A percentile compares a stretch with the other conserved stretches of the same genome.
These are phyloP conservation scores for honey bee (Apis mellifera) DNA, from an alignment of 1,140 invertebrate species.

Conservation along the genomic window DNA sequence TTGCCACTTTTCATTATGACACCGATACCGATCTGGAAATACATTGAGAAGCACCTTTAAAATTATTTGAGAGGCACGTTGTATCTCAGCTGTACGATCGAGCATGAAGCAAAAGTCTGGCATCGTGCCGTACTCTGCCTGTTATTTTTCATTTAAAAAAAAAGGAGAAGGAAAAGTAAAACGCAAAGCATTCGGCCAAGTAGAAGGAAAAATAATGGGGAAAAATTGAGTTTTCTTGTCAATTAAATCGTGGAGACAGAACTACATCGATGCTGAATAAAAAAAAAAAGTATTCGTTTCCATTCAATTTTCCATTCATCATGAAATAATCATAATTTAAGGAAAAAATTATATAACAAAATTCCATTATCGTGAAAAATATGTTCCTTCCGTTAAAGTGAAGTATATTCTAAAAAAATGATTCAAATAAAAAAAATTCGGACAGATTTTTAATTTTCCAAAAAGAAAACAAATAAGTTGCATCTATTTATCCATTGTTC, in stretches of 20 bases:
- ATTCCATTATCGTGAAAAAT: too few relatives aligned
- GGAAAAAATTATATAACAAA: background rate
- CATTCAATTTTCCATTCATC: background rate
- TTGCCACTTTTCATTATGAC: background rate
- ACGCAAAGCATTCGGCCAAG: conserved; percentile 18
- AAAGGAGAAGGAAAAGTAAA: background rate
- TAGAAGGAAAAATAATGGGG: conserved; percentile 17
- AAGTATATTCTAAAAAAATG: too few relatives aligned
- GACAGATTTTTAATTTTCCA: too few relatives aligned
- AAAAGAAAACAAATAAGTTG: too few relatives aligned
- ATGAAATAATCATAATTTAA: background rate
- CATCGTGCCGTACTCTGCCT: conserved; percentile 26
- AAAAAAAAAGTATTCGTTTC: background rate
- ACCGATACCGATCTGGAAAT: background rate
- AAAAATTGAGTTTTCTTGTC: conserved; percentile 18
- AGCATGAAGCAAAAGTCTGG: conserved; percentile 42
- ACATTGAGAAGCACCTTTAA: conserved; percentile 32
- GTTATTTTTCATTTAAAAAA: conserved; percentile 37
- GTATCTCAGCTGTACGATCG: conserved; percentile 39
- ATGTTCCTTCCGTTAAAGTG: too few relatives aligned
- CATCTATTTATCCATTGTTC: background rate
- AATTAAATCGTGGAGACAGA: conserved; percentile 20
- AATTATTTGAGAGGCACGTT: conserved; percentile 23
- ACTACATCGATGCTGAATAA: background rate
- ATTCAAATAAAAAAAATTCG: too few relatives aligned